Evolutionary conservation across 1,140 invertebrate genomes (phyloP), one percentile per base, ranked within the genome.

Genomic region (Calephelis virginiensis): DNA sequence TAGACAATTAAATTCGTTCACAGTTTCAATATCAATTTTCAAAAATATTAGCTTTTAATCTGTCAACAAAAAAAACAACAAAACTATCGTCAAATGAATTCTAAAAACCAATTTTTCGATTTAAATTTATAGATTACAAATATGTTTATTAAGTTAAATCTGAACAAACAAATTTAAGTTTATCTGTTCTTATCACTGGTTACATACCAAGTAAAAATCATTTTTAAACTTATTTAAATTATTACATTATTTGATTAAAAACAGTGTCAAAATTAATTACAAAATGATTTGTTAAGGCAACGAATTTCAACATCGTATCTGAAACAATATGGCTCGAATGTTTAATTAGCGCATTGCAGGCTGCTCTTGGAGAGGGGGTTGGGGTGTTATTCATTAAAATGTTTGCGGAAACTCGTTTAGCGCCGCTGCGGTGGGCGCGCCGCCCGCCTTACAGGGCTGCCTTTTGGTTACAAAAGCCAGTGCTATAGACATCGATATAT

Each of bases 321-420:
- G 77, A 85, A 84, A 89, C 86, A 89, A 89, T 89, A 84, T 86
- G 78, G 78, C 86, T 86, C 80, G 81, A 86, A 87, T 85, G 85
- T 85, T 86, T 88, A 88, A 88, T 88, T 88, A 88, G 83, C 82
- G 78, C 80, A 84, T 83, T 83, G 83, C 80, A 77, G 81, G 77
- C 78, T 78, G 70, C 65, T 60, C 38, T 56, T 72, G 72, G 71
- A 67, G 66, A 73, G 64, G 67, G 69, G 63, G 49, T 68, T 64
- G 67, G 81, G 81, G 84, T 82, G 84, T 86, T 86, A 86, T 86
- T 90, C 83, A 90, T 88, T 90, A 88, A 87, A 90, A 90, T 87
- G 86, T 89, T 88, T 84, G 86, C 79, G 82, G 83, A 88, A 87
- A 89, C 87, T 88, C 85, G 86, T 87, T 90, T 90, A 90, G 81